phyloP scores from a whole-genome alignment of 1,140 invertebrate genomes.

The Melitaea cinxia region DNA sequence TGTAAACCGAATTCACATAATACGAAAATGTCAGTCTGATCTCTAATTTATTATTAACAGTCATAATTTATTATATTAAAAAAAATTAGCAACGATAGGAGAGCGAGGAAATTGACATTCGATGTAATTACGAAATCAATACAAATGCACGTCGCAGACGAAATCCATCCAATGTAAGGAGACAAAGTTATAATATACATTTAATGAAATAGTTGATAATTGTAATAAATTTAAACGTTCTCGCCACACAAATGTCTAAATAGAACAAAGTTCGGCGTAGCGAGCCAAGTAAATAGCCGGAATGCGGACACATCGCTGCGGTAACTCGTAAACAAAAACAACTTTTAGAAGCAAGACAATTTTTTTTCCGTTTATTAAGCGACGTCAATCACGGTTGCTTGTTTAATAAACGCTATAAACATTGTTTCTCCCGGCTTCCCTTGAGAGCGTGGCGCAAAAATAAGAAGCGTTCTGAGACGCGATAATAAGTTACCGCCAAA shows the following conservation, averaged over 20 bases:
- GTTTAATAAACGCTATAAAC: conserved; percentile 67
- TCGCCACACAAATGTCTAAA: conserved; percentile 13
- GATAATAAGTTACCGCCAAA: too few species aligned
- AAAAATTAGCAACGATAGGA: too few species aligned
- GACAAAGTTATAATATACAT: background rate
- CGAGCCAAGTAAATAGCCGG: conserved; percentile 12
- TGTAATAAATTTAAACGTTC: conserved; percentile 11
- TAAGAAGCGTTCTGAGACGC: conserved; percentile 11
- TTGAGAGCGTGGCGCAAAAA: conserved; percentile 31
- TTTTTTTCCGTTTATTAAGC: conserved; percentile 64
- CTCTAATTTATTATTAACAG: too few species aligned
- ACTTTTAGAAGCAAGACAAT: conserved; percentile 39
- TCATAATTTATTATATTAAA: too few species aligned
- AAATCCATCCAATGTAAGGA: background rate
- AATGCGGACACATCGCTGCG: conserved; percentile 21
- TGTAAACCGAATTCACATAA: too few species aligned
- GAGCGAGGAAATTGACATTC: too few species aligned
- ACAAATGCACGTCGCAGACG: too few species aligned
- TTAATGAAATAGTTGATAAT: conserved; percentile 7
- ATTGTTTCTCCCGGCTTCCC: conserved; percentile 55
- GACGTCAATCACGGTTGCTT: conserved; percentile 66
- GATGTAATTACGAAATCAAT: too few species aligned
- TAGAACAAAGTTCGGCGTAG: conserved; percentile 13
- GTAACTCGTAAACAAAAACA: conserved; percentile 47
- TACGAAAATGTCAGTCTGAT: too few species aligned